A percentile compares a stretch with the other conserved stretches of the same genome.
Conservation (phyloP, 2,888 invertebrate species). For the Linyphia triangularis region DNA sequence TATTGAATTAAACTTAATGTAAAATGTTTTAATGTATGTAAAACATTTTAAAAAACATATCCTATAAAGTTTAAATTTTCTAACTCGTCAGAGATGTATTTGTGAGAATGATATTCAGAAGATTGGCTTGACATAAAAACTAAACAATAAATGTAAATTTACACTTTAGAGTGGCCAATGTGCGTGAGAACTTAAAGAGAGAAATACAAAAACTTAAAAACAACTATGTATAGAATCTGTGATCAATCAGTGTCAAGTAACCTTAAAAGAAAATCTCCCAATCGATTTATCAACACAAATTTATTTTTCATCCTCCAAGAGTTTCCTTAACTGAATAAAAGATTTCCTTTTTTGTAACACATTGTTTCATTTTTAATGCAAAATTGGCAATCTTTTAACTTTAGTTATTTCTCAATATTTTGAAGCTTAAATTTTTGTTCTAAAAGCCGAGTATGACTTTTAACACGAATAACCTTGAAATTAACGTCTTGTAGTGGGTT, state of each 20-base stretch:
- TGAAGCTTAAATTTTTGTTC: background rate
- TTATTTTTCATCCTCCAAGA: conserved; percentile 35
- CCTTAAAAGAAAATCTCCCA: conserved; percentile 49
- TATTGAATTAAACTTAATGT: too few species aligned
- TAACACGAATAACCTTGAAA: background rate
- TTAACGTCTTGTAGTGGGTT: background rate
- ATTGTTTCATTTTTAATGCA: conserved; percentile 20
- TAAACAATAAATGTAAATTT: background rate
- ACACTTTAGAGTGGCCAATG: conserved; percentile 23
- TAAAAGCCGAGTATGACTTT: too few species aligned
- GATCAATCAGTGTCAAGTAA: conserved; percentile 51
- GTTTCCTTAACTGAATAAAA: conserved; percentile 17
- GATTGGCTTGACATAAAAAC: background rate
- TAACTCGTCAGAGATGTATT: too few species aligned
- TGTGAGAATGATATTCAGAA: too few species aligned
- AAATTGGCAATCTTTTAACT: background rate
- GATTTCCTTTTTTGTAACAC: background rate
- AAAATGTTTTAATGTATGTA: too few species aligned
- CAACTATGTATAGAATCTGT: conserved; percentile 33
- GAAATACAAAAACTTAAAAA: conserved; percentile 25
- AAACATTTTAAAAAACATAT: too few species aligned
- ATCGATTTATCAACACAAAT: conserved; percentile 56
- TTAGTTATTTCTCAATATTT: background rate
- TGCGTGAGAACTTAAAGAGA: conserved; percentile 8
- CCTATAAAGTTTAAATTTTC: too few species aligned